Conservation (phyloP, 2,113 vertebrate species). For the Tor tambroides region DNA sequence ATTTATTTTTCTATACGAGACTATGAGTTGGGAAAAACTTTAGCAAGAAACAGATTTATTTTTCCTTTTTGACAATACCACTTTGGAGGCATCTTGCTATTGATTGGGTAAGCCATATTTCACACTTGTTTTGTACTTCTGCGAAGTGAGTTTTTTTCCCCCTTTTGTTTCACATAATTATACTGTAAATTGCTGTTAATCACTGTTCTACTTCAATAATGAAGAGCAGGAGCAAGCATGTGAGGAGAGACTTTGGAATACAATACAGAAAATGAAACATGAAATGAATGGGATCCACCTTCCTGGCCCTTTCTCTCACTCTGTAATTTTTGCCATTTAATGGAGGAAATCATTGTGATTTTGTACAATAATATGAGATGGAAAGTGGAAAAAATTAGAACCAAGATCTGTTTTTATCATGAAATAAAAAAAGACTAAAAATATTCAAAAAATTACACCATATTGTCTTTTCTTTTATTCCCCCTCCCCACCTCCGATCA, state of each 20-base stretch:
- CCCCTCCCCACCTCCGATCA: not conserved
- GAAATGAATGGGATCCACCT: constrained; percentile 56
- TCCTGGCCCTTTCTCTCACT: constrained; percentile 47
- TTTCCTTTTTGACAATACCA: not conserved
- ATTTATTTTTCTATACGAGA: not conserved
- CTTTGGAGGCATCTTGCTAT: not conserved
- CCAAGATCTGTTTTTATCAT: constrained; percentile 25
- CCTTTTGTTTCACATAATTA: constrained; percentile 61
- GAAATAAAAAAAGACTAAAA: constrained; percentile 2
- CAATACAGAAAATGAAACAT: constrained; percentile 62
- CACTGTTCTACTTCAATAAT: constrained; percentile 55
- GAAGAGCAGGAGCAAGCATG: constrained; percentile 43
- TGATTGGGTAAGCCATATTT: not conserved
- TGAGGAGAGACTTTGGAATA: constrained; percentile 50
- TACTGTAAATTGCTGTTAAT: constrained; percentile 61
- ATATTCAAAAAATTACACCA: constrained; percentile 46
- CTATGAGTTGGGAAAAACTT: not conserved
- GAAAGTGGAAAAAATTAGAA: constrained; percentile 40
- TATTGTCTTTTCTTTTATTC: constrained; percentile 17
- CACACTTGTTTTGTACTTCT: constrained; percentile 28
- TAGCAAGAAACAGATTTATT: not conserved
- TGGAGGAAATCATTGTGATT: constrained; percentile 56
- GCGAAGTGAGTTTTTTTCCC: constrained; percentile 22
- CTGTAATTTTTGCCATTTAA: constrained; percentile 56
- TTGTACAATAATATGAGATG: constrained; percentile 42